Conservation (phyloP, 92 coral and sea anemone genomes). For the Epizoanthus stellaris region DNA sequence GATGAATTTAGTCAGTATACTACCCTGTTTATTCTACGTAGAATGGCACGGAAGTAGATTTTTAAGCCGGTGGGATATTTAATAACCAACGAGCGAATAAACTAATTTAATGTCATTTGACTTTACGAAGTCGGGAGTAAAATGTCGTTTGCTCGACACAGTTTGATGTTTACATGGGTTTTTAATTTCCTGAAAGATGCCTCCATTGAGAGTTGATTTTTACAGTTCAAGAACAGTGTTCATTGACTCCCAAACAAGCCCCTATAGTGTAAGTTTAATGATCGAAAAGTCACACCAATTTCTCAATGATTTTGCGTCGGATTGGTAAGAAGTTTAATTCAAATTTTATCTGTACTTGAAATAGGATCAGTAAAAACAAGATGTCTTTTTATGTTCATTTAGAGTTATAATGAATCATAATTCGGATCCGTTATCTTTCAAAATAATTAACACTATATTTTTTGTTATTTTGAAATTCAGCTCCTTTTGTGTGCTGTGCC, state of each 20-base stretch:
- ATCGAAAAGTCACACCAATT: constrained; percentile 26
- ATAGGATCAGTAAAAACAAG: constrained; percentile 33
- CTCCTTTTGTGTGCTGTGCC: constrained; percentile 5
- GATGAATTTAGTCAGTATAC: constrained; percentile 37
- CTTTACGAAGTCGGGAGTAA: constrained; percentile 36
- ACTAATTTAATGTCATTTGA: constrained; percentile 49
- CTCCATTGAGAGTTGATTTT: constrained; percentile 8
- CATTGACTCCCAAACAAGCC: constrained; percentile 14
- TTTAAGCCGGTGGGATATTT: constrained; percentile 42
- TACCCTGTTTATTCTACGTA: constrained; percentile 25
- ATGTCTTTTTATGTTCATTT: constrained; percentile 41
- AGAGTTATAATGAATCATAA: constrained; percentile 28
- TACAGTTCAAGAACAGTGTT: constrained; percentile 18
- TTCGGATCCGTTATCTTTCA: constrained; percentile 41
- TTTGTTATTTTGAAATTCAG: constrained; percentile 18
- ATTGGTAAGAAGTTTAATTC: not conserved
- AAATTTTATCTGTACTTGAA: constrained; percentile 28
- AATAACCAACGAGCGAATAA: constrained; percentile 41
- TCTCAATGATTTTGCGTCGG: constrained; percentile 1
- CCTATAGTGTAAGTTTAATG: constrained; percentile 11
- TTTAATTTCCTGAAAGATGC: constrained; percentile 44
- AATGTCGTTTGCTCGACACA: constrained; percentile 28
- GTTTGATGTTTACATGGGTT: constrained; percentile 32
- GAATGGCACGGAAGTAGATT: constrained; percentile 44
- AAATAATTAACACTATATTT: constrained; percentile 33